Evolutionary conservation across 2,888 invertebrate species (phyloP), one percentile per base, ranked within the genome.

Genomic region (Eupithecia insigniata): DNA sequence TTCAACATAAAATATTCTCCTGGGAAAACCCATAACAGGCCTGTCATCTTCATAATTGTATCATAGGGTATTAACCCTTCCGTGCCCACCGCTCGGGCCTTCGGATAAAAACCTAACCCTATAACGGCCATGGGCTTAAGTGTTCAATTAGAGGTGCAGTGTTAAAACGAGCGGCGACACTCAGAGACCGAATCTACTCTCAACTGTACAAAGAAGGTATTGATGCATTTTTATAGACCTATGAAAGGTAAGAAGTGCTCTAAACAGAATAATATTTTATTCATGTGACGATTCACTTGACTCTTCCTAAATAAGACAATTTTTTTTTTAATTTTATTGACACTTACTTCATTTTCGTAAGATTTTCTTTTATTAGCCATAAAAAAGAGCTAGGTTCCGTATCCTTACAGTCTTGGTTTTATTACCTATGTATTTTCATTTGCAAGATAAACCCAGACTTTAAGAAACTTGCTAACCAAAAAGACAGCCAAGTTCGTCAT

Each of bases 121-220:
- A 82, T 84, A 84, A 83, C 73, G 83, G 80, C 87, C 66, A 36
- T 51, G 32, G 82, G 84, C 89, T 89, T 92, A 92, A 93, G 93
- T 91, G 93, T 89, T 89, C 92, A 93, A 94, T 94, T 94, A 94
- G 92, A 92, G 85, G 80, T 85, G 87, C 83, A 89, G 93, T 92
- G 93, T 93, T 88, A 94, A 93, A 93, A 93, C 89, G 90, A 90
- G 89, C 88, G 90, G 91, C 88, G 93, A 93, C 93, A 93, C 89
- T 88, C 85, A 86, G 84, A 83, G 83, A 85, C 92, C 90, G 84
- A 91, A 91, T 91, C 91, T 92, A 92, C 92, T 92, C 91, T 89
- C 84, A 79, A 74, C 71, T 82, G 84, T 85, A 91, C 92, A 91
- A 92, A 92, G 92, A 90, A 84, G 86, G 85, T 71, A 88, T 90